Evolutionary conservation across 2,113 vertebrate genomes (phyloP).

Genomic region (Dolichotis patagonum): DNA sequence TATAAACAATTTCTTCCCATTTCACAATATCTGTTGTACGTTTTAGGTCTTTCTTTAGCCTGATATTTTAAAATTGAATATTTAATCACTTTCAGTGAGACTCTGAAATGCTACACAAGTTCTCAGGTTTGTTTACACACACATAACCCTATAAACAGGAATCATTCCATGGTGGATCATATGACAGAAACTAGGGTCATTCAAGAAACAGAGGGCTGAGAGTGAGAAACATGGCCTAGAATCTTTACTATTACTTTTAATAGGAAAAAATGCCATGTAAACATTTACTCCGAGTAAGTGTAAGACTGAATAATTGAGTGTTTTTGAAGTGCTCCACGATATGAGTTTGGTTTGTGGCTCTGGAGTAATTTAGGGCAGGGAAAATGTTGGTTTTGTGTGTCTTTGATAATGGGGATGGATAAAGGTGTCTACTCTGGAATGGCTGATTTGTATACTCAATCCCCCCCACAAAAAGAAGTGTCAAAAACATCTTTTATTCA

Average conservation of each 20-base stretch:
- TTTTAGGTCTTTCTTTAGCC: background rate
- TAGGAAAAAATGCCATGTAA: background rate
- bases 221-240: background rate
- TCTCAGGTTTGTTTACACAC: background rate
- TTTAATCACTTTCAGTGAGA: background rate
- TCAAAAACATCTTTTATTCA: background rate
- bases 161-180: rapidly evolving
- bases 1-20: background rate
- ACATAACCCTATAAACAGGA: background rate
- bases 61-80: background rate
- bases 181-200: no score
- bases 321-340: background rate
- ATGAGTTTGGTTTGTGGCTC: rapidly evolving
- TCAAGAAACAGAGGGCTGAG: background rate
- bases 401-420: background rate
- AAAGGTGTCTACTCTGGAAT: background rate
- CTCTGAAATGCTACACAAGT: background rate
- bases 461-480: background rate
- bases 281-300: background rate
- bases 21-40: background rate
- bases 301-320: background rate
- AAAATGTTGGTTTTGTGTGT: background rate
- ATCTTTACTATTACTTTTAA: background rate
- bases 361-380: background rate
- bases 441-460: background rate